phyloP scores from a whole-genome alignment of 2,888 invertebrate genomes.

The Lobophora halterata region DNA sequence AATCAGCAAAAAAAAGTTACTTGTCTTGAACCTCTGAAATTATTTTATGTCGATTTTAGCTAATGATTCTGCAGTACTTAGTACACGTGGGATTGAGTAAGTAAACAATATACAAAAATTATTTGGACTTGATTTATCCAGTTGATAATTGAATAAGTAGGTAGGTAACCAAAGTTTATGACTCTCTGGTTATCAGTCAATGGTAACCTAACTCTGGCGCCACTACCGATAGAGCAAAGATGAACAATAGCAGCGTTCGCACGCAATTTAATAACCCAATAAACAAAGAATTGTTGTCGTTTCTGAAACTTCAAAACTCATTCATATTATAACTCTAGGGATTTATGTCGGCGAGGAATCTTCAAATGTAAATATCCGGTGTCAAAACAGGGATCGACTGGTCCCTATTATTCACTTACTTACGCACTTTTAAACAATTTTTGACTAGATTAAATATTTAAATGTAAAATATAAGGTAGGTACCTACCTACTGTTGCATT shows the following conservation, averaged over 20 bases:
- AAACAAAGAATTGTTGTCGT: constrained; percentile 43
- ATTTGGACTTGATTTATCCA: no score
- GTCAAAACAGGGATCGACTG: constrained; percentile 12
- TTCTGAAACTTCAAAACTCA: constrained; percentile 38
- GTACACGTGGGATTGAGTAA: no score
- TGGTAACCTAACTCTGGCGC: constrained; percentile 46
- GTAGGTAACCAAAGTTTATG: constrained; percentile 26
- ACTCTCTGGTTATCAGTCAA: constrained; percentile 28
- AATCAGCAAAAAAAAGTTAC: no score
- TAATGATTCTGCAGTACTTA: no score
- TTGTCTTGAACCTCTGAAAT: no score
- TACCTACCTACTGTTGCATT: no score
- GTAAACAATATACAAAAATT: no score
- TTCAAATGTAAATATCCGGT: constrained; percentile 42
- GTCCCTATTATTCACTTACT: constrained; percentile 9
- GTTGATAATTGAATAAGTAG: constrained; percentile 16
- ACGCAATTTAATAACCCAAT: constrained; percentile 54
- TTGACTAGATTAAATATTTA: no score
- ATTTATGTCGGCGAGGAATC: constrained; percentile 41
- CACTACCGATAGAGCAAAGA: constrained; percentile 40
- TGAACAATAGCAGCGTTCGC: constrained; percentile 41
- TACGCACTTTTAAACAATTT: no score
- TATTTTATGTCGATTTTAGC: no score
- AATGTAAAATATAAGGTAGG: no score
- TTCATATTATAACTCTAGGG: constrained; percentile 51